Conservation (phyloP, 2,888 invertebrate species). For the Ochropacha duplaris region DNA sequence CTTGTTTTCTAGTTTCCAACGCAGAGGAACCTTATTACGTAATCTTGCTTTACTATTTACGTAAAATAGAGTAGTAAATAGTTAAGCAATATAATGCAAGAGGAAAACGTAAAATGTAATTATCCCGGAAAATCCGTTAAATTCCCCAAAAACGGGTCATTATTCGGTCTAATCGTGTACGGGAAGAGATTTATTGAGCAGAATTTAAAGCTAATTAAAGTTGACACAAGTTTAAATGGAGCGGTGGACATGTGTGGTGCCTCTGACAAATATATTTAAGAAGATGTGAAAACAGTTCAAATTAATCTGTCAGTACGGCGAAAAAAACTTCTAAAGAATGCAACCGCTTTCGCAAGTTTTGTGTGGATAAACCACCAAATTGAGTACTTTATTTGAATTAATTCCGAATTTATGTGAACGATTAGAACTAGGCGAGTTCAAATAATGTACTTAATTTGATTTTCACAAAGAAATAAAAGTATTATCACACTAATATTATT, state of each 20-base stretch:
- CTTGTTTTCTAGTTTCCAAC: too few relatives aligned
- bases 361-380: neutral
- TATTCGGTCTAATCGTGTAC: constrained; percentile 29
- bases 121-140: constrained; percentile 21
- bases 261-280: constrained; percentile 52
- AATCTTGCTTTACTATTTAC: neutral
- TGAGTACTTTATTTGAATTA: neutral
- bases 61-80: neutral
- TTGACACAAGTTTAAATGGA: constrained; percentile 40
- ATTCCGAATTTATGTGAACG: neutral
- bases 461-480: too few relatives aligned
- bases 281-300: constrained; percentile 33
- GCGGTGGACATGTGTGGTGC: constrained; percentile 24
- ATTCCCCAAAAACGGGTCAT: constrained; percentile 8
- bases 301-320: constrained; percentile 38
- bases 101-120: constrained; percentile 19
- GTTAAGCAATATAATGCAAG: neutral
- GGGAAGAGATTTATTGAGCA: constrained; percentile 48
- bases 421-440: too few relatives aligned
- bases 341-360: constrained; percentile 3
- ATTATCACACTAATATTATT: too few relatives aligned
- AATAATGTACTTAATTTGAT: too few relatives aligned
- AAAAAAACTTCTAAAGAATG: constrained; percentile 24
- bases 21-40: too few relatives aligned
- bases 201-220: constrained; percentile 57